phyloP scores from a whole-genome alignment of 2,888 invertebrate species.

The Xylota sylvarum region DNA sequence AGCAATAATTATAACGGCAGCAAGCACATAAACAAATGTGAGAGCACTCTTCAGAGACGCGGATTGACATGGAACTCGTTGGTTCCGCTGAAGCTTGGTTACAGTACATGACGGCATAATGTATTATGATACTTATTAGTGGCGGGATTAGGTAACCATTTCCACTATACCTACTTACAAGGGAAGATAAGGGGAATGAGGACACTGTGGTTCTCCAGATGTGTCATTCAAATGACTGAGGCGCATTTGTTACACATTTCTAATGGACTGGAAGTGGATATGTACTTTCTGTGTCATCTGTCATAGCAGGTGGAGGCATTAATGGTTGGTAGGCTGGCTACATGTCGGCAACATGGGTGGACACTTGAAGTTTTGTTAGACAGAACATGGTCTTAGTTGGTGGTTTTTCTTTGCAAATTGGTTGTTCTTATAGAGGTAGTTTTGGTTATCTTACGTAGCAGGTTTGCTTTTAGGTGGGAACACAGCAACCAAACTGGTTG shows the following conservation, averaged over 20 bases:
- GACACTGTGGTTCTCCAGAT: slow-evolving; percentile 36
- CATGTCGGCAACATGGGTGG: slow-evolving; percentile 6
- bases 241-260: slow-evolving; percentile 48
- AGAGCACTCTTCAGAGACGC: slow-evolving; percentile 39
- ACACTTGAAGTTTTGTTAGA: slow-evolving; percentile 21
- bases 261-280: slow-evolving; percentile 50
- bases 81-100: slow-evolving; percentile 54
- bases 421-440: slow-evolving; percentile 7
- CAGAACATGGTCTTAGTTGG: not conserved
- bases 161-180: not conserved
- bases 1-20: slow-evolving; percentile 71
- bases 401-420: slow-evolving; percentile 5
- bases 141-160: slow-evolving; percentile 59
- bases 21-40: slow-evolving; percentile 56
- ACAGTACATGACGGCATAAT: slow-evolving; percentile 53
- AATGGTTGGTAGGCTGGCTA: not conserved
- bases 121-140: slow-evolving; percentile 50
- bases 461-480: slow-evolving; percentile 7
- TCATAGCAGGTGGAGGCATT: slow-evolving; percentile 43
- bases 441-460: not conserved
- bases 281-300: slow-evolving; percentile 56
- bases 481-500: not conserved
- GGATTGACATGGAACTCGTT: slow-evolving; percentile 69
- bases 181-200: slow-evolving; percentile 8
- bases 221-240: slow-evolving; percentile 36